Evolutionary conservation across 2,888 invertebrate species (phyloP).

Genomic region (Sthenelais limicola): DNA sequence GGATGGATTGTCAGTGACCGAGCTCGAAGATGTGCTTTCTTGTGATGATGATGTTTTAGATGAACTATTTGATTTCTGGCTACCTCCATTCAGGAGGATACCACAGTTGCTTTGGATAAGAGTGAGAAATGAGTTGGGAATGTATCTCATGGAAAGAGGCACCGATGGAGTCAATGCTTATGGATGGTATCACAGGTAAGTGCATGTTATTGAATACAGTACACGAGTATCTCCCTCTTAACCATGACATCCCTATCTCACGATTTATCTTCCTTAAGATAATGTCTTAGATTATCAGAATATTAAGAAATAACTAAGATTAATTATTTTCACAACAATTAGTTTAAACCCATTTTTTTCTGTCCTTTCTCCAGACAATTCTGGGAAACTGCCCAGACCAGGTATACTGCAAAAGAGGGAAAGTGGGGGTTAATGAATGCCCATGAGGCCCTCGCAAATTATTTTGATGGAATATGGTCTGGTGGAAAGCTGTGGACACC

Average conservation of each 20-base stretch:
- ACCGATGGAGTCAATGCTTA: slow-evolving; percentile 48
- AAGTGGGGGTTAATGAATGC: too few relatives aligned
- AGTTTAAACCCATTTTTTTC: too few relatives aligned
- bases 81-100: slow-evolving; percentile 59
- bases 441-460: slow-evolving; percentile 60
- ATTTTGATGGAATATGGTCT: slow-evolving; percentile 61
- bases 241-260: too few relatives aligned
- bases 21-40: slow-evolving; percentile 54
- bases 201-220: too few relatives aligned
- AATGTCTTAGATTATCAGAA: too few relatives aligned
- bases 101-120: slow-evolving; percentile 53
- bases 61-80: slow-evolving; percentile 50
- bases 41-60: slow-evolving; percentile 54
- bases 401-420: slow-evolving; percentile 36
- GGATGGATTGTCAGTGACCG: slow-evolving; percentile 50
- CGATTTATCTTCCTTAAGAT: too few relatives aligned
- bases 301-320: too few relatives aligned
- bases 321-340: too few relatives aligned
- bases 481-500: slow-evolving; percentile 47
- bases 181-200: slow-evolving; percentile 54
- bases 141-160: slow-evolving; percentile 52
- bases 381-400: slow-evolving; percentile 46
- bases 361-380: slow-evolving; percentile 42
- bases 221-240: too few relatives aligned
- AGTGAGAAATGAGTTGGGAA: slow-evolving; percentile 47